phyloP scores from a whole-genome alignment of 2,888 invertebrate genomes.

The Drosophila parthenogenetica region DNA sequence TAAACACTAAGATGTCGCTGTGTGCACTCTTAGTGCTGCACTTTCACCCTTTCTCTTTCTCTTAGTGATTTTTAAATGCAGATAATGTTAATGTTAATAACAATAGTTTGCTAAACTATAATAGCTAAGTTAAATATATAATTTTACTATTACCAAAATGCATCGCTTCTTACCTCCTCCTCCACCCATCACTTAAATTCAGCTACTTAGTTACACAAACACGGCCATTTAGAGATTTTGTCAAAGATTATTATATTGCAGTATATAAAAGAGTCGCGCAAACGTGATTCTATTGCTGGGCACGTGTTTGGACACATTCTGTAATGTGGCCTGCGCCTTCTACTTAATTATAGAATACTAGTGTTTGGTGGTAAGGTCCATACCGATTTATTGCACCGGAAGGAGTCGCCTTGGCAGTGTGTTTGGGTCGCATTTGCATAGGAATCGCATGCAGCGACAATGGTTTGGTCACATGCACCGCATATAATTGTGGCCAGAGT shows the following conservation, averaged over 20 bases:
- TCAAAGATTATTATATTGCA: slow-evolving; percentile 25
- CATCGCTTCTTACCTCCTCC: no score
- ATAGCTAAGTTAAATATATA: background rate
- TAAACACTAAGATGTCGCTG: background rate
- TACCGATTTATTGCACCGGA: slow-evolving; percentile 73
- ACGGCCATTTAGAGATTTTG: slow-evolving; percentile 14
- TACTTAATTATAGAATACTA: slow-evolving; percentile 68
- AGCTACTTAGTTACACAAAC: slow-evolving; percentile 1
- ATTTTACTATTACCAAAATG: background rate
- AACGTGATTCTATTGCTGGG: slow-evolving; percentile 39
- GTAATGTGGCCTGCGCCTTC: slow-evolving; percentile 42
- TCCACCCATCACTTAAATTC: background rate
- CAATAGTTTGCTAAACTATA: background rate
- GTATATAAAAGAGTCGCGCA: slow-evolving; percentile 19
- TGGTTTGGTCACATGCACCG: slow-evolving; percentile 50
- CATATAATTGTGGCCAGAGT: slow-evolving; percentile 72
- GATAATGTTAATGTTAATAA: no score
- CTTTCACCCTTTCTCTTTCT: background rate
- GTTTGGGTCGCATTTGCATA: slow-evolving; percentile 65
- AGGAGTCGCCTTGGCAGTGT: slow-evolving; percentile 55
- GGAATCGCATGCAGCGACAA: slow-evolving; percentile 69
- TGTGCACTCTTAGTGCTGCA: no score
- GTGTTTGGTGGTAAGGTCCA: slow-evolving; percentile 18
- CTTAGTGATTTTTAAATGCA: no score
- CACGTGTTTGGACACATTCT: slow-evolving; percentile 50